A percentile compares a stretch with the other conserved stretches of the same genome.
phyloP scores from a whole-genome alignment of 2,797 vertebrate genomes.

The Octomys mimax region DNA sequence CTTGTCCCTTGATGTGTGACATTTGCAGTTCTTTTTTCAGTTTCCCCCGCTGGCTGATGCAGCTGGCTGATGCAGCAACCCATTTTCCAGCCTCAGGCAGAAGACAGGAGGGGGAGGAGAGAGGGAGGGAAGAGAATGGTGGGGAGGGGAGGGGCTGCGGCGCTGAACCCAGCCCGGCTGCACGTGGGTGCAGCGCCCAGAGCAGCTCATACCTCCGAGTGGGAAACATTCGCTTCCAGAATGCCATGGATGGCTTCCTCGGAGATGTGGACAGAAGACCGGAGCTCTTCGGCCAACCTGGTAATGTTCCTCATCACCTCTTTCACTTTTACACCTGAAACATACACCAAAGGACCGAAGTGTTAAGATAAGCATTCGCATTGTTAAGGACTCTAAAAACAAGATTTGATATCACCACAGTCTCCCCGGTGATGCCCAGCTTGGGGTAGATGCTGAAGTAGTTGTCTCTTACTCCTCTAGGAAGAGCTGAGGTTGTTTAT shows the following conservation, averaged over 20 bases:
- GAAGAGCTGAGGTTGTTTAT: rapidly evolving
- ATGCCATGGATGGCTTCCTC: conserved; percentile 74
- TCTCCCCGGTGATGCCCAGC: not conserved
- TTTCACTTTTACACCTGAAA: conserved; percentile 85
- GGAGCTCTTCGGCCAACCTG: conserved; percentile 75
- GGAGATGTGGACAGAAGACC: conserved; percentile 83
- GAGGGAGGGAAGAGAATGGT: rapidly evolving
- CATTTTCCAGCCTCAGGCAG: too few species aligned
- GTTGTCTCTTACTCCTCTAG: not conserved
- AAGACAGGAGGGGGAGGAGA: rapidly evolving
- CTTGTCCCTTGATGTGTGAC: not conserved
- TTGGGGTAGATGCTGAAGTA: not conserved
- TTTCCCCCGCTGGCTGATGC: rapidly evolving
- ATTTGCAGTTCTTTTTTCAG: not conserved
- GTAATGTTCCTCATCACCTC: conserved; percentile 83
- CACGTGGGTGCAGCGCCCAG: rapidly evolving
- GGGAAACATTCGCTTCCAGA: conserved; percentile 82
- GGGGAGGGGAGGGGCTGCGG: not conserved
- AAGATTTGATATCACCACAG: too few species aligned
- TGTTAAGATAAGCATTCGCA: rapidly evolving
- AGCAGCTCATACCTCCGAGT: conserved; percentile 82
- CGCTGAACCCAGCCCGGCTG: not conserved
- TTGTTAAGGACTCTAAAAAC: not conserved
- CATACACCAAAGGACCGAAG: not conserved
- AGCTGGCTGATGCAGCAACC: rapidly evolving